Conservation (phyloP, 2,888 invertebrate genomes). For the Caenorhabditis angaria region DNA sequence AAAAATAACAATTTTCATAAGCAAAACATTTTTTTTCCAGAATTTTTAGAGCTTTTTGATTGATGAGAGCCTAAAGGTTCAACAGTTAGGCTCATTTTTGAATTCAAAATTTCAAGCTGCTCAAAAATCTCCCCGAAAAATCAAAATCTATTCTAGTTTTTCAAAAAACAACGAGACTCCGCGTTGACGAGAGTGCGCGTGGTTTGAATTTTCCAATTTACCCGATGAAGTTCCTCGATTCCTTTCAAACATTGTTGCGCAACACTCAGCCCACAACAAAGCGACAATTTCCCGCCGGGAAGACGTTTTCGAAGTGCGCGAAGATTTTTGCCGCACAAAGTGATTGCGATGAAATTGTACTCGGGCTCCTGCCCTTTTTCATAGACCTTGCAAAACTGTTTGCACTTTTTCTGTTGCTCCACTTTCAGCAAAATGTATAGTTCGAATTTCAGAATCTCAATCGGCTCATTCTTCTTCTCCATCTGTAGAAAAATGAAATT, state of each 20-base stretch:
- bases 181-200: background rate
- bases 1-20: too few relatives aligned
- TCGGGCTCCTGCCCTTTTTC: conserved; percentile 45
- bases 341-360: conserved; percentile 52
- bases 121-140: background rate
- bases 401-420: conserved; percentile 39
- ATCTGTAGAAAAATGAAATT: conserved; percentile 30
- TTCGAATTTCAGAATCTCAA: conserved; percentile 49
- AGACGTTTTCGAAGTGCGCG: conserved; percentile 42
- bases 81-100: too few relatives aligned
- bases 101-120: background rate
- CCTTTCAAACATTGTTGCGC: conserved; percentile 51
- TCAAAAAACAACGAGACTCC: background rate
- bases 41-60: too few relatives aligned
- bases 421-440: conserved; percentile 45
- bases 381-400: conserved; percentile 50
- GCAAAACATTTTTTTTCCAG: too few relatives aligned
- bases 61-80: too few relatives aligned
- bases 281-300: conserved; percentile 42
- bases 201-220: too few relatives aligned
- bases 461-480: conserved; percentile 40
- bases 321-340: conserved; percentile 50
- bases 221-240: conserved; percentile 49
- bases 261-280: conserved; percentile 50
- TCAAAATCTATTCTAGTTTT: background rate